Base-by-base conservation (phyloP, 2,113 vertebrate genomes). In the Nasalis larvatus region DNA sequence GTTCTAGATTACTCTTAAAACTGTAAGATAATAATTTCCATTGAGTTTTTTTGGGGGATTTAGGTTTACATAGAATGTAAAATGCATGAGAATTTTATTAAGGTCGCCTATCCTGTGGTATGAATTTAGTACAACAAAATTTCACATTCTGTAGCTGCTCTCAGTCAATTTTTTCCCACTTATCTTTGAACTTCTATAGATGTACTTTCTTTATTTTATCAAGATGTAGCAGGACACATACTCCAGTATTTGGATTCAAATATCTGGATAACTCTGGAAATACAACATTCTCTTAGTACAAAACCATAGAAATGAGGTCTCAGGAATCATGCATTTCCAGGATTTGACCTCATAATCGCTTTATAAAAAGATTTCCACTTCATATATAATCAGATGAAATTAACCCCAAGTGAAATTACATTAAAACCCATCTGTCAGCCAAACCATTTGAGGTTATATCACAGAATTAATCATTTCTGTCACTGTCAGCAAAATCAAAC, bases 351-450 rank as follows among this genome's bases (percentile, higher is more conserved):
- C 27, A 63, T 40, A 10, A 40, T n/a, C 14, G 40, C 17, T n/a
- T 74, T 45, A 49, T 89, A 14, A 76, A 94, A 58, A n/a, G 13
- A 95, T 71, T 66, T 27, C 18, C n/a, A 4, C 47, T 96, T 84
- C 49, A 10, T 20, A 90, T 23, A 58, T 45, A 69, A 73, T 1
- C 14, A 82, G 10, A 1, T 47, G 16, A 73, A 86, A 86, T 42
- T 77, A 58, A 66, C 20, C 42, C 45, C 30, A 52, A 52, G 3
- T 52, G 13, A 56, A 89, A 94, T 58, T 83, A 82, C 32, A 66
- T 66, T 52, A 89, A 89, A 95, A 88, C 37, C 63, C 20, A 77
- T 74, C 20, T 86, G 16, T 32, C 25, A 88, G 60, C 3, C 47
- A 88, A 32, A 80, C 1, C 3, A n/a, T 66, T 42, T 83, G n/a